Conservation (phyloP, 23 tunicate genomes). For the Phallusia fumigata region DNA sequence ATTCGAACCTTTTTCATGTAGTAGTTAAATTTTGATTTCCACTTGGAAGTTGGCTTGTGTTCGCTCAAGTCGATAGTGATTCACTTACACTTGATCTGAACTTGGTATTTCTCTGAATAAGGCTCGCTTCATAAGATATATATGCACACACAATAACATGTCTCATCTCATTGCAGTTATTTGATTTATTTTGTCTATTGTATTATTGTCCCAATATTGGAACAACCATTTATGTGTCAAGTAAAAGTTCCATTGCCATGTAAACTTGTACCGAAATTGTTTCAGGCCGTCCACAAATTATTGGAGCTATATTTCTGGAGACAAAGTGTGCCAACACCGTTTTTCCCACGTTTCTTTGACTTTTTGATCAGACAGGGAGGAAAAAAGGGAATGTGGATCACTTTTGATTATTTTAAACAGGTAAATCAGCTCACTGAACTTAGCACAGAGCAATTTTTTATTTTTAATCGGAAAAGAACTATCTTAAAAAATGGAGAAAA, state of each 20-base stretch:
- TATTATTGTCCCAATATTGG: no score
- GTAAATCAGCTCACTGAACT: no score
- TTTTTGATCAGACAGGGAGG: not conserved
- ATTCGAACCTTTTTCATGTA: not conserved
- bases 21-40: not conserved
- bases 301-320: slow-evolving; percentile 3
- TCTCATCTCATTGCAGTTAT: no score
- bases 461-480: no score
- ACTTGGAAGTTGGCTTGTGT: not conserved
- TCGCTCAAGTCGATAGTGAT: not conserved
- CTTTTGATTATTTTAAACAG: slow-evolving; percentile 55
- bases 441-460: no score
- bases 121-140: no score
- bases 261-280: not conserved
- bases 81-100: slow-evolving; percentile 10
- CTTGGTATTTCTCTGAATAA: no score
- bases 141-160: no score
- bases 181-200: no score
- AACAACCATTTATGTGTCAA: no score
- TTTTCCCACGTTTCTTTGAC: not conserved
- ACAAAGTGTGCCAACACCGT: not conserved
- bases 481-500: no score
- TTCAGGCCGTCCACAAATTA: not conserved
- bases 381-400: slow-evolving; percentile 53
- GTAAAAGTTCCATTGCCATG: no score